Evolutionary conservation across 2,797 vertebrate genomes (phyloP).

Genomic region (Paedocypris micromegethes): DNA sequence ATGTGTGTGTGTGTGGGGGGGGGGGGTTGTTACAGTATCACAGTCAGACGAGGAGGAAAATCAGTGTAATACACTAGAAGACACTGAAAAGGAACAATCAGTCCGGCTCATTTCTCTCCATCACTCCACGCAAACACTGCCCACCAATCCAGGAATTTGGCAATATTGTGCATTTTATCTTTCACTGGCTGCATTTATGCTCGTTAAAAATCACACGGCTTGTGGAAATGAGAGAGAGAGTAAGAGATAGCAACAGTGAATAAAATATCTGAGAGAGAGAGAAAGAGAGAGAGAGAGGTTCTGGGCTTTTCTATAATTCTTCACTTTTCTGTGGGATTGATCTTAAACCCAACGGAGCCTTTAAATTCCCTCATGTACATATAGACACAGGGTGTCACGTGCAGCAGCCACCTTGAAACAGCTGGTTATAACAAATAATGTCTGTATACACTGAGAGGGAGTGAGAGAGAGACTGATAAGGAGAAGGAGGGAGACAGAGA

Average conservation of each 20-base stretch:
- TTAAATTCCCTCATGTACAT: background rate
- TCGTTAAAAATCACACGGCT: background rate
- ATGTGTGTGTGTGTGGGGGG: too few relatives aligned
- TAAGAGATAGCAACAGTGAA: background rate
- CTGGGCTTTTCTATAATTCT: background rate
- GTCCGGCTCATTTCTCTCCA: conserved; percentile 8
- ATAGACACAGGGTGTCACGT: background rate
- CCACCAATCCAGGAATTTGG: background rate
- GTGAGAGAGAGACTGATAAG: background rate
- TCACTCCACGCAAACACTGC: background rate
- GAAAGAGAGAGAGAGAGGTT: background rate
- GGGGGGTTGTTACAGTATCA: conserved; percentile 19
- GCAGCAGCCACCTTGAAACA: background rate
- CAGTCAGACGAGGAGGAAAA: background rate
- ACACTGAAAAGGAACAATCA: background rate
- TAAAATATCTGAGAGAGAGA: background rate
- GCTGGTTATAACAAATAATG: background rate
- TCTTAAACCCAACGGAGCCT: background rate
- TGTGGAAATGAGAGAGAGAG: conserved; percentile 1
- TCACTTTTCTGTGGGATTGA: conserved; percentile 4
- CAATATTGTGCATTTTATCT: too few relatives aligned
- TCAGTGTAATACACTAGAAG: conserved; percentile 6
- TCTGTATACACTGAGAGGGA: background rate
- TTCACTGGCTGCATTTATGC: background rate
- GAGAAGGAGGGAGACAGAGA: background rate